Percentiles rank a stretch among this genome's conserved stretches.
phyloP scores from a whole-genome alignment of 2,113 vertebrate species.

The Malurus cyaneus region DNA sequence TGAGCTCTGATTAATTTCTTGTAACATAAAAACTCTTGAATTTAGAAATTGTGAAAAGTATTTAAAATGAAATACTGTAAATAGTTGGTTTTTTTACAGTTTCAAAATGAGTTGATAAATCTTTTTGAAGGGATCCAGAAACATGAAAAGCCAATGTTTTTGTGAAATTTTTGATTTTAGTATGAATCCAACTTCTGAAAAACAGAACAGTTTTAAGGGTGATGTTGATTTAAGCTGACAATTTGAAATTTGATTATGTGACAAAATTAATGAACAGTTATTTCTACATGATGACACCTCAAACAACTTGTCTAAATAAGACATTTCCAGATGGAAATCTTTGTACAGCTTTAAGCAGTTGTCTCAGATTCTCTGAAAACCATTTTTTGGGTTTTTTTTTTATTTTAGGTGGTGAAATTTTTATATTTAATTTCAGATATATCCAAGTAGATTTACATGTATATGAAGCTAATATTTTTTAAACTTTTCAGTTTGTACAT shows the following conservation, averaged over 20 bases:
- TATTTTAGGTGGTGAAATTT: slow-evolving; percentile 78
- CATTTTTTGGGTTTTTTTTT: slow-evolving; percentile 23
- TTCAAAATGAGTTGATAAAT: slow-evolving; percentile 80
- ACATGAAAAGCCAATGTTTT: slow-evolving; percentile 75
- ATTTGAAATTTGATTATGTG: slow-evolving; percentile 70
- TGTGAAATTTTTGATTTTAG: slow-evolving; percentile 79
- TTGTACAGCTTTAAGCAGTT: slow-evolving; percentile 81
- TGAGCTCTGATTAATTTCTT: slow-evolving; percentile 75
- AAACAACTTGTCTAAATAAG: slow-evolving; percentile 61
- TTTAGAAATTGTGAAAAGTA: slow-evolving; percentile 82
- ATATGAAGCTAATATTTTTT: slow-evolving; percentile 86
- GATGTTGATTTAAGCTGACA: slow-evolving; percentile 73
- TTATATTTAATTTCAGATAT: slow-evolving; percentile 83
- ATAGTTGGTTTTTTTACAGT: slow-evolving; percentile 83
- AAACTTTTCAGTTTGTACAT: slow-evolving; percentile 83
- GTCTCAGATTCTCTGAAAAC: slow-evolving; percentile 78
- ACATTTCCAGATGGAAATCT: slow-evolving; percentile 77
- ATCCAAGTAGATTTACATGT: slow-evolving; percentile 82
- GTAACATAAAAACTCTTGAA: slow-evolving; percentile 79
- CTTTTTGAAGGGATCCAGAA: slow-evolving; percentile 80
- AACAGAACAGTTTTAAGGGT: slow-evolving; percentile 81
- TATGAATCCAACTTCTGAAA: slow-evolving; percentile 77
- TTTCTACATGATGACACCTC: slow-evolving; percentile 63
- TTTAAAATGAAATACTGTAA: slow-evolving; percentile 85
- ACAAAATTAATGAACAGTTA: slow-evolving; percentile 70